Evolutionary conservation across 2,797 vertebrate genomes (phyloP).

Genomic region (Hippoglossus hippoglossus): DNA sequence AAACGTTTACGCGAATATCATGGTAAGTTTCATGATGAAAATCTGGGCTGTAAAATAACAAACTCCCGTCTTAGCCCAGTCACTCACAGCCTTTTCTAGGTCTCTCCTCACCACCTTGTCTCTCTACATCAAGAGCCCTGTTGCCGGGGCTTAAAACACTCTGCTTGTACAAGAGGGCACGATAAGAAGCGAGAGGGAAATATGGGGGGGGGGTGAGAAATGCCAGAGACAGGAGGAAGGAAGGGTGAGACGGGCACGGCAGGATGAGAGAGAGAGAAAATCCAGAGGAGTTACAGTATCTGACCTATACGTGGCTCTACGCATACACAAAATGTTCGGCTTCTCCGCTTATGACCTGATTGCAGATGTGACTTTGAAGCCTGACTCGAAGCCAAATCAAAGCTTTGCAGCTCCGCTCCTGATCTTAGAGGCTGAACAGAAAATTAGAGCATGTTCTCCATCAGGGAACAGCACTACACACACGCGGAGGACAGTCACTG

Average conservation of each 20-base stretch:
- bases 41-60: conserved; percentile 10
- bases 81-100: conserved; percentile 59
- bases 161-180: conserved; percentile 30
- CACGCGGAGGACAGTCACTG: conserved; percentile 34
- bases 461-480: conserved; percentile 31
- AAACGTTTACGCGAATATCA: conserved; percentile 23
- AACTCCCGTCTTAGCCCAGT: conserved; percentile 33
- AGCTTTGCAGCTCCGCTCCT: conserved; percentile 37
- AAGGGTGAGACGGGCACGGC: conserved; percentile 21
- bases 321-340: conserved; percentile 27
- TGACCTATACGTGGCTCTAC: conserved; percentile 8
- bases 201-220: conserved; percentile 21
- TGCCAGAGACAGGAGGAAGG: conserved; percentile 27
- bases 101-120: conserved; percentile 32
- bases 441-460: conserved; percentile 57
- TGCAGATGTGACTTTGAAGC: conserved; percentile 52
- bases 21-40: conserved; percentile 9
- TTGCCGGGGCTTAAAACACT: conserved; percentile 50
- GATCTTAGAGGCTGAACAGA: conserved; percentile 40
- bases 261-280: conserved; percentile 14
- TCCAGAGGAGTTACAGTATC: conserved; percentile 16
- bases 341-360: conserved; percentile 37
- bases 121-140: conserved; percentile 48
- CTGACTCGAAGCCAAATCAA: conserved; percentile 40
- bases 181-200: conserved; percentile 34